phyloP scores from a whole-genome alignment of 2,888 invertebrate species.

The Ommatoiulus sabulosus region DNA sequence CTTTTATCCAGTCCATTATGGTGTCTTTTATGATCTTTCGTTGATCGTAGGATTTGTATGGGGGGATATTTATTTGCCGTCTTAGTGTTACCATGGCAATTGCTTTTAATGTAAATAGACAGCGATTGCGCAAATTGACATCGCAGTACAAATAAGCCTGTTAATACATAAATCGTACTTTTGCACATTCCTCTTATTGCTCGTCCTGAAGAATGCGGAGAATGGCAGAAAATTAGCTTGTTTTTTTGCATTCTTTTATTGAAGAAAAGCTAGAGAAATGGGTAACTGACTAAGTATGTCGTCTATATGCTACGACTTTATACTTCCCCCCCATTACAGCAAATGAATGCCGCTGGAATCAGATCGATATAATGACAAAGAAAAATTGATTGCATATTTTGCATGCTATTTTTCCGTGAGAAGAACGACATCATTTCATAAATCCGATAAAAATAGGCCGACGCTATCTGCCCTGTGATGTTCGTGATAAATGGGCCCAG shows the following conservation, averaged over 20 bases:
- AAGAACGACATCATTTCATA: not conserved
- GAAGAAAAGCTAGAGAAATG: not conserved
- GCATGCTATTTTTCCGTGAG: not conserved
- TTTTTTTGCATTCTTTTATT: not conserved
- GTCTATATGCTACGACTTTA: not conserved
- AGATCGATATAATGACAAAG: conserved; percentile 31
- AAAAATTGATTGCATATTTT: conserved; percentile 42
- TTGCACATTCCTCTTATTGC: not conserved
- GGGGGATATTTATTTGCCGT: too few relatives aligned
- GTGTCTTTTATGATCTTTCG: too few relatives aligned
- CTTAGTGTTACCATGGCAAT: too few relatives aligned
- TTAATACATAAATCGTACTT: not conserved
- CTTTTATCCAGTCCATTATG: too few relatives aligned
- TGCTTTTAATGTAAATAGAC: too few relatives aligned
- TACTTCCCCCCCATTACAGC: not conserved
- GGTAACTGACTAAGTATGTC: not conserved
- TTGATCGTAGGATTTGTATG: too few relatives aligned
- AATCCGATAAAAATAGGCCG: conserved; percentile 4
- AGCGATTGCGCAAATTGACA: not conserved
- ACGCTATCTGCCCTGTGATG: not conserved
- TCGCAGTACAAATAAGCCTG: not conserved
- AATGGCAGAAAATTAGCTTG: not conserved
- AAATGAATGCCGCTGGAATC: conserved; percentile 16
- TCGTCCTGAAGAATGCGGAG: not conserved
- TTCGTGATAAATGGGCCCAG: not conserved